Conservation (phyloP, 2,888 invertebrate genomes). For the Thecocarcelia acutangulata region DNA sequence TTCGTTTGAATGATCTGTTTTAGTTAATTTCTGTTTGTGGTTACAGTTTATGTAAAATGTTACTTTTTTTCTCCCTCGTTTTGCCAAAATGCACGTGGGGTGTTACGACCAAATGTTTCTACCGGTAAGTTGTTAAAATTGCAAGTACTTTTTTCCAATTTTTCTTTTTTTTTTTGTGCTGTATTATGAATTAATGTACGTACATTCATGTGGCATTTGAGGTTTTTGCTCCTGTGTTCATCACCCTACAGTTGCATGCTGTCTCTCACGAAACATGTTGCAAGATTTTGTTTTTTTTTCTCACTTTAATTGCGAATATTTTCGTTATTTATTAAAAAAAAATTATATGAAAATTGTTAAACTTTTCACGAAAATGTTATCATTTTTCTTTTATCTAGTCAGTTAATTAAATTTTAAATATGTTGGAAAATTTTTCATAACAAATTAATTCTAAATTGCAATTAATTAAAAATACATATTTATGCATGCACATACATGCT, state of each 20-base stretch:
- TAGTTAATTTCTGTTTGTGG: slow-evolving; percentile 40
- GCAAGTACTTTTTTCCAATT: neutral
- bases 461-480: no score
- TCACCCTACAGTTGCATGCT: slow-evolving; percentile 53
- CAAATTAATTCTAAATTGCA: neutral
- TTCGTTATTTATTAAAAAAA: slow-evolving; percentile 30
- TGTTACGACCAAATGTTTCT: slow-evolving; percentile 45
- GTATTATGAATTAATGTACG: neutral
- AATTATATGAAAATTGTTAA: slow-evolving; percentile 2
- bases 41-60: slow-evolving; percentile 39
- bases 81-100: slow-evolving; percentile 62
- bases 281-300: slow-evolving; percentile 9
- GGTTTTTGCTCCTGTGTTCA: slow-evolving; percentile 1
- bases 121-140: slow-evolving; percentile 52
- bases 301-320: neutral
- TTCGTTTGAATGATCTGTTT: slow-evolving; percentile 62
- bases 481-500: no score
- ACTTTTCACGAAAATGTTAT: neutral
- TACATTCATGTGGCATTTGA: slow-evolving; percentile 15
- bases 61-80: neutral
- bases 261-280: slow-evolving; percentile 21
- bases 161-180: no score
- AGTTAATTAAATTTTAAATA: neutral
- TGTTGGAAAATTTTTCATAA: neutral
- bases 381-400: neutral